Conservation (phyloP, 2,113 vertebrate species). For the Phainopepla nitens region DNA sequence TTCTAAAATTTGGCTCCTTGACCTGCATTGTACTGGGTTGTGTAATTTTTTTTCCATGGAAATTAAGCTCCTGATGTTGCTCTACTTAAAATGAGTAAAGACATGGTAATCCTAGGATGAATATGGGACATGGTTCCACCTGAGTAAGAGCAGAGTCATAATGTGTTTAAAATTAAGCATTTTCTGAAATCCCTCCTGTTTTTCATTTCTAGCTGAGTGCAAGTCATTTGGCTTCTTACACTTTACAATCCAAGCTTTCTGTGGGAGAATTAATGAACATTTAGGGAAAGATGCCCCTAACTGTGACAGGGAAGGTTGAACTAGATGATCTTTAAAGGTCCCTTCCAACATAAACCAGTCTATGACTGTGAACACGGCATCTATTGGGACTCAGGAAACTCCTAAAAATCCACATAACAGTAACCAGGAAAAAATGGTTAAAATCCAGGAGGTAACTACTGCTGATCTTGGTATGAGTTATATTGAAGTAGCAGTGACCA, state of each 20-base stretch:
- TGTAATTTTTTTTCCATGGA: not conserved
- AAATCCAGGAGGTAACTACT: not conserved
- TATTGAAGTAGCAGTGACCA: fast-evolving
- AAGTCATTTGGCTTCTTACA: not conserved
- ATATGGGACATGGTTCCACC: not conserved
- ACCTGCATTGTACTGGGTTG: not conserved
- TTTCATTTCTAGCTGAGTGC: not conserved
- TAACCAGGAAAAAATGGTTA: not conserved
- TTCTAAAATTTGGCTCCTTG: not conserved
- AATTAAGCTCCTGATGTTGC: not conserved
- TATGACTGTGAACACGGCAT: not conserved
- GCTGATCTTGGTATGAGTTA: not conserved
- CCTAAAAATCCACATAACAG: not conserved
- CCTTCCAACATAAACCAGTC: not conserved
- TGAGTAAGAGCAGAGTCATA: not conserved
- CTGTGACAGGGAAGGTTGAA: not conserved
- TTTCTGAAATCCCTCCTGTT: not conserved
- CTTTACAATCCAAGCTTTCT: not conserved
- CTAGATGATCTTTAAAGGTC: not conserved
- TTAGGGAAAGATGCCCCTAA: not conserved
- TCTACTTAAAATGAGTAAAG: not conserved
- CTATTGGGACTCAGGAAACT: not conserved
- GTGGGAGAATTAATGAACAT: not conserved
- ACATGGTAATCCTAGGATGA: not conserved
- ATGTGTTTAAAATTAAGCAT: not conserved